Percentiles rank a stretch among this genome's conserved stretches.
Evolutionary conservation across 2,797 vertebrate genomes (phyloP).

Genomic region (Rhyacichthys aspro): DNA sequence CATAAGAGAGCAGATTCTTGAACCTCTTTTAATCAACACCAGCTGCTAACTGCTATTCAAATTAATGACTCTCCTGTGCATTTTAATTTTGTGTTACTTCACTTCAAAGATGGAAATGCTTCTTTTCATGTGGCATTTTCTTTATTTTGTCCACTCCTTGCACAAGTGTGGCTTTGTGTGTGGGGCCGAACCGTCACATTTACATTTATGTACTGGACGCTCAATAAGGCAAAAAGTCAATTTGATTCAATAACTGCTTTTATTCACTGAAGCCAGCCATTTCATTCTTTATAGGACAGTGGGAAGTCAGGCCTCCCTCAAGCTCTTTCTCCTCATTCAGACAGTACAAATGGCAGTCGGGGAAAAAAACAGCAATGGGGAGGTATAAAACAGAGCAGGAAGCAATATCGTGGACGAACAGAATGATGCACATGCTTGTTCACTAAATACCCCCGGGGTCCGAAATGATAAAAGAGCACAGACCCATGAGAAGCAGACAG

Average conservation of each 20-base stretch:
- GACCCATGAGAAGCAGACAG: slow-evolving; percentile 26
- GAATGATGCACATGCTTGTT: slow-evolving; percentile 37
- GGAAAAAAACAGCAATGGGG: slow-evolving; percentile 46
- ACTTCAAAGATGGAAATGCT: no score
- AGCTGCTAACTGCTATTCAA: slow-evolving; percentile 21
- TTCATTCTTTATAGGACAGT: slow-evolving; percentile 47
- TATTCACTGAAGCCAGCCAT: slow-evolving; percentile 37
- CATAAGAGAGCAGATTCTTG: slow-evolving; percentile 34
- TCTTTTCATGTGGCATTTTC: no score
- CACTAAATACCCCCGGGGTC: slow-evolving; percentile 21
- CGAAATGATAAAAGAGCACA: slow-evolving; percentile 39
- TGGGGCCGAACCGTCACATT: slow-evolving; percentile 10
- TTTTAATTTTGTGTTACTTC: slow-evolving; percentile 32
- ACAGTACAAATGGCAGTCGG: slow-evolving; percentile 44
- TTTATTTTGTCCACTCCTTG: no score
- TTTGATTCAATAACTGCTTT: slow-evolving; percentile 42
- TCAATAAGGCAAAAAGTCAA: slow-evolving; percentile 54
- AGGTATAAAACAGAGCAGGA: slow-evolving; percentile 53
- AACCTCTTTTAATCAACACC: slow-evolving; percentile 37
- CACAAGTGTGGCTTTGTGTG: not conserved
- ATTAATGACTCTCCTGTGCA: slow-evolving; percentile 35
- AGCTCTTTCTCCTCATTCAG: slow-evolving; percentile 49
- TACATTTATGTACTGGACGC: slow-evolving; percentile 38
- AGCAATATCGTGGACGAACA: slow-evolving; percentile 38
- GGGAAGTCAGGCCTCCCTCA: slow-evolving; percentile 41